Evolutionary conservation across 92 coral and sea anemone species (phyloP), one percentile per base, ranked within the genome.

Genomic region (Bergia puertoricense): DNA sequence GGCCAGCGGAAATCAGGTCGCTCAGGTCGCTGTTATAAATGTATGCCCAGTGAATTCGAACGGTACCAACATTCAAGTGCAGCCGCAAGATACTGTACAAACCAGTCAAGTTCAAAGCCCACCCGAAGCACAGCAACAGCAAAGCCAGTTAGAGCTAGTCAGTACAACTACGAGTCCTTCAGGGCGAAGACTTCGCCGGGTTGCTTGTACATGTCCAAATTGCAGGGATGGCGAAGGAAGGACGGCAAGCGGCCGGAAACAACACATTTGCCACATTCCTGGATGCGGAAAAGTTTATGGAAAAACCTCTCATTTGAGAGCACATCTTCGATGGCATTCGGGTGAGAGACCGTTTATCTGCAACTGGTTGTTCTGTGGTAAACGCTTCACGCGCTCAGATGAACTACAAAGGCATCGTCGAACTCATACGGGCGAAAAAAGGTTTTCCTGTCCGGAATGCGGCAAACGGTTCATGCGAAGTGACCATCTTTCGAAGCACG

Each of bases 181-280:
- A 10, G 94, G 93, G 23, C 94, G 99, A 46, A 90, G 99, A 46
- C 97, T 97, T 54, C 99, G 99, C 30, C 94, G 99, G 14, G 98
- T 97, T 2, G 99, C 99, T 36, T 97, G 99, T 79, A 97, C 99
- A 48, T 97, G 99, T 85, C 99, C 99, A 8, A 97, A 97, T 82
- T 97, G 99, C 78, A 94, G 98, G 15, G 99, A 97, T 82, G 99
- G 99, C 30, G 99, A 97, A 90, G 99, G 99, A 79, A 90, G 99
- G 82, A 97, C 97, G 2, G 95, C 98, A 23, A 96, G 89, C 86
- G 99, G 99, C 69, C 96, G 98, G 37, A 97, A 97, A 76, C 98
- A 95, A 59, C 99, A 97, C 77, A 91, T 97, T 48, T 97, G 99
- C 75, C 99, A 97, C 85, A 85, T 97, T 66, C 95, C 91, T 56